Evolutionary conservation across 2,888 invertebrate genomes (phyloP), one percentile per base, ranked within the genome.

Genomic region (Gari tellinella): DNA sequence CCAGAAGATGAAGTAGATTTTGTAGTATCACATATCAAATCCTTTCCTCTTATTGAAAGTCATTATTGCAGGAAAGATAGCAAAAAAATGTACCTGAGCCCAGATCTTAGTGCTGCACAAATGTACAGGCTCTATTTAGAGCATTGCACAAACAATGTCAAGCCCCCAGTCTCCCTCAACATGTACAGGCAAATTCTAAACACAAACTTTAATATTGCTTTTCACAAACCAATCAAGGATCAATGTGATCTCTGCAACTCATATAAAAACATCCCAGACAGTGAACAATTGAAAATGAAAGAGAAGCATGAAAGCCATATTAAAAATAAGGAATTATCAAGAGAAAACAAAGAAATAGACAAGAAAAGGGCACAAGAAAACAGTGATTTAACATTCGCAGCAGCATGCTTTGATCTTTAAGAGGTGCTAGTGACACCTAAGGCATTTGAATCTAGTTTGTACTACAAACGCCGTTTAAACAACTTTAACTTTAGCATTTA

Each of bases 371-470:
- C 31, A n/a, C n/a, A n/a, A n/a, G n/a, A 19, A 48, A 49, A 61
- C 15, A 23, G 56, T 66, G 15, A 15, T 31, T 31, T 10, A 64
- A 43, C 58, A 15, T 43, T 73, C 23, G 0, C 37, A 48, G 72
- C 43, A 7, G 58, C 75, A n/a, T 70, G 70, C 23, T 79, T 80
- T 75, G 75, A 76, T 41, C 41, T 79, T 15, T 62, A 72, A 53
- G 74, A 79, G 41, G 79, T 72, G 1, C 53, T 75, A 7, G 55
- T 72, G 12, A 79, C 69, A 1, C 75, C 72, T 25, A 79, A 79
- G 26, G 40, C 65, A 2, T 72, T 72, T 60, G 69, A 67, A 19
- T 67, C 57, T 37, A 58, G 62, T 17, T 46, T 74, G 5, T 75
- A 72, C 31, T 79, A 79, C 23, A 72, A 64, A 26, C 49, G 75